Conservation (phyloP, 2,888 invertebrate species). For the Adela reaumurella region DNA sequence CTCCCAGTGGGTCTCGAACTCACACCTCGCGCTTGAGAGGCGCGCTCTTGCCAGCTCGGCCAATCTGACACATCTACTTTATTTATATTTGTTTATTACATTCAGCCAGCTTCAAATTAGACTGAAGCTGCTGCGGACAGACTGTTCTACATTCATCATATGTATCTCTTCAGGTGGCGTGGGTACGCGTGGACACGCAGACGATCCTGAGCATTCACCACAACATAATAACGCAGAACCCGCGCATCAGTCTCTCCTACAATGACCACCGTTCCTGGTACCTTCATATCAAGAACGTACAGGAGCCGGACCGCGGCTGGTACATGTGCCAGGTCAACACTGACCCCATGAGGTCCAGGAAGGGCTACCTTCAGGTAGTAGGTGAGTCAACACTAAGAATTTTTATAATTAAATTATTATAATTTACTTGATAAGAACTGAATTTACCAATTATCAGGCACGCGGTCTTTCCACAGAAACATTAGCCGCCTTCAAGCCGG, state of each 20-base stretch:
- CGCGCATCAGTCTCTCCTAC: constrained; percentile 79
- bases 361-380: constrained; percentile 87
- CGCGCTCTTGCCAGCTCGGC: no score
- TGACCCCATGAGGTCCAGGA: constrained; percentile 88
- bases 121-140: no score
- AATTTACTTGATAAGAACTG: no score
- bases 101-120: no score
- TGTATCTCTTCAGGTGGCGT: constrained; percentile 74
- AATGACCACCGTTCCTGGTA: constrained; percentile 92
- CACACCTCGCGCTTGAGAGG: no score
- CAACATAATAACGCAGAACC: constrained; percentile 88
- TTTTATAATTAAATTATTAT: no score
- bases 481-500: no score
- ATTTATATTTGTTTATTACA: no score
- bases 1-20: no score
- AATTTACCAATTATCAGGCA: no score
- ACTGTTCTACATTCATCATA: no score
- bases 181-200: constrained; percentile 91
- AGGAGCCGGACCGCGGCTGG: constrained; percentile 86
- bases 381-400: constrained; percentile 57
- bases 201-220: constrained; percentile 90
- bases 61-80: no score
- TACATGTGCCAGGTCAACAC: constrained; percentile 93
- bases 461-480: neutral
- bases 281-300: constrained; percentile 83